Evolutionary conservation across 2,113 vertebrate genomes (phyloP), one percentile per base, ranked within the genome.

Genomic region (Catagonus wagneri): DNA sequence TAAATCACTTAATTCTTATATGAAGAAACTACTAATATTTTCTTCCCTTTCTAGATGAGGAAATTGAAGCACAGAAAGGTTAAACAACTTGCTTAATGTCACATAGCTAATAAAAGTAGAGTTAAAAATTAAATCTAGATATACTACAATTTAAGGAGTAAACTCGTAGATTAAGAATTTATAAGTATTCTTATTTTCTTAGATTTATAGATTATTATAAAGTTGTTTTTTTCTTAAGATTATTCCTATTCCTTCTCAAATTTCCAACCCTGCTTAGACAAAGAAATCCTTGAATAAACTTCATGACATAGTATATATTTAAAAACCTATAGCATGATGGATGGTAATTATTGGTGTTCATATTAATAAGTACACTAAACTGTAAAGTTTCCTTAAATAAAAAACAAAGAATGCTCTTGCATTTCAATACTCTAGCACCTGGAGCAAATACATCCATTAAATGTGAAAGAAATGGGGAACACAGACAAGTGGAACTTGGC

Each of bases 191-290:
- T 98, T 98, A 97, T 86, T 79, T 96, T 98, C 90, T 93, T 95
- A 96, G 66, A 0, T 14, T 96, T 95, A 86, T 36, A 98, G 91
- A 94, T 58, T 72, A 97, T 96, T 97, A 96, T 94, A 97, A 97
- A 96, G 91, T 60, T 61, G 96, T 98, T 98, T 85, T 93, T 97
- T 97, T 87, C 68, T 72, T 94, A 94, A 97, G 56, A 96, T 97
- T 90, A 97, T 79, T 93, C 0, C 83, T 68, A 80, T 12, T 56
- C 6, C 4, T 39, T 81, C 50, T 91, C 76, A 83, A 69, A 60
- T 85, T 85, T 94, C 39, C 34, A 13, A 90, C 4, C 3, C 1
- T 34, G n/a, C 11, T 29, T 75, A 52, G 58, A 68, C 87, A 91
- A 93, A 84, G 25, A 83, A 89, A 97, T 95, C 29, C 50, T 94